Conservation (phyloP, 2,113 vertebrate species). For the Fregetta grallaria region DNA sequence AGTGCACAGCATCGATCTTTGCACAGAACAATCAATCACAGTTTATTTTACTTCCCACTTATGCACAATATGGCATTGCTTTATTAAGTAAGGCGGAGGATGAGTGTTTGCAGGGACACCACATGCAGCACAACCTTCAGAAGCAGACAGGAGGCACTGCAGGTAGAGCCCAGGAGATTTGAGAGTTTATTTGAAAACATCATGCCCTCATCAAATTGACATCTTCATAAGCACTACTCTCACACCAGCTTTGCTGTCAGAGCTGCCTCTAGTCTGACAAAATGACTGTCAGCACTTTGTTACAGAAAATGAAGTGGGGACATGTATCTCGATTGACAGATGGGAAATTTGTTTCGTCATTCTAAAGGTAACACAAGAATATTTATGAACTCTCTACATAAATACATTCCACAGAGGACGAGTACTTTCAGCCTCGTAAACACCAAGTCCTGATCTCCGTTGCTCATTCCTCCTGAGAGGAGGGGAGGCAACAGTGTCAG, state of each 20-base stretch:
- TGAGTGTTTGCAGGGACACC: fast-evolving
- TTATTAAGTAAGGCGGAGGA: neutral
- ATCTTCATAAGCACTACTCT: neutral
- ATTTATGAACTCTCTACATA: neutral
- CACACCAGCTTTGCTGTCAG: neutral
- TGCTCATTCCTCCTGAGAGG: neutral
- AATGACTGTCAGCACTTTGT: neutral
- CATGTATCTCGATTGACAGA: neutral
- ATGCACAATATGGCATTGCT: neutral
- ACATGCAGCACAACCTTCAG: neutral
- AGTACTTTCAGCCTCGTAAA: neutral
- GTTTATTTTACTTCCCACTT: neutral
- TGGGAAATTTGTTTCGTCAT: neutral
- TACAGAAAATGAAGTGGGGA: neutral
- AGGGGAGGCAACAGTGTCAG: neutral
- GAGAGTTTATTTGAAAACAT: neutral
- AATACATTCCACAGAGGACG: neutral
- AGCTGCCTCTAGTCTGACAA: neutral
- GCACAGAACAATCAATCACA: neutral
- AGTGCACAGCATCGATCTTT: neutral
- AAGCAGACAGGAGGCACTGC: neutral
- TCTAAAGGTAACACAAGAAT: neutral
- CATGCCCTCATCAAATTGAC: neutral
- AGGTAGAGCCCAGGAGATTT: neutral
- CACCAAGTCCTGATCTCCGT: neutral